Evolutionary conservation across 1,140 invertebrate genomes (phyloP).

Genomic region (Drosophila subobscura): DNA sequence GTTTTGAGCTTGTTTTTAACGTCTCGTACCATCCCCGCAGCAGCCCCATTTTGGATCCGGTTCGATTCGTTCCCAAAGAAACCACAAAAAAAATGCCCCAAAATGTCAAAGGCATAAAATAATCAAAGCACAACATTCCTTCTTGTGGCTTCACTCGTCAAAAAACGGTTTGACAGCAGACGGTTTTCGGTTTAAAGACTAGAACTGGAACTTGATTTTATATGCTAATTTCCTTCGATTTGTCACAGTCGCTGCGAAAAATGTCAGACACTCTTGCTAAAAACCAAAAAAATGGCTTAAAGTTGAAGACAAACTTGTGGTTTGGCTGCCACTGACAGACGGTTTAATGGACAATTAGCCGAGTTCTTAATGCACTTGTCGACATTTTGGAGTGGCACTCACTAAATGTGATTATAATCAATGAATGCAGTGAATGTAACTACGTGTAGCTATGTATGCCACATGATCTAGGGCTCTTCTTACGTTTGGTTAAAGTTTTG

Average conservation of each 20-base stretch:
- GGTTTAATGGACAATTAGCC: conserved; percentile 69
- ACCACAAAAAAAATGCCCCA: conserved; percentile 42
- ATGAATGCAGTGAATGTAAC: conserved; percentile 4
- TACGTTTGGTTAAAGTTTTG: conserved; percentile 7
- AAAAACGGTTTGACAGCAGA: conserved; percentile 3
- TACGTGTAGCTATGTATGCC: conserved; percentile 23
- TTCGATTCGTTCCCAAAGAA: conserved; percentile 59
- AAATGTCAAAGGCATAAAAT: conserved; percentile 75
- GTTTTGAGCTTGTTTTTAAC: conserved; percentile 36
- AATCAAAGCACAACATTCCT: conserved; percentile 38
- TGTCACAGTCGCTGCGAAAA: conserved; percentile 33
- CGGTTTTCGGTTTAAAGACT: conserved; percentile 16
- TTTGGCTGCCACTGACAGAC: conserved; percentile 39
- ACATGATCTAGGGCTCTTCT: conserved; percentile 25
- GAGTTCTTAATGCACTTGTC: conserved; percentile 46
- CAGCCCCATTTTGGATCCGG: conserved; percentile 69
- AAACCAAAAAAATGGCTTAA: not conserved
- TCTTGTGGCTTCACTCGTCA: conserved; percentile 39
- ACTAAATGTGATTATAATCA: conserved; percentile 31
- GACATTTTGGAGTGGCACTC: conserved; percentile 38
- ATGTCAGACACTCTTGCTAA: not conserved
- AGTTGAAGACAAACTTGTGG: conserved; percentile 45
- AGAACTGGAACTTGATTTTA: conserved; percentile 36
- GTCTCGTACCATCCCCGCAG: conserved; percentile 51
- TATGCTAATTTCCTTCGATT: conserved; percentile 48